Evolutionary conservation across 2,888 invertebrate genomes (phyloP).

Genomic region (Zele albiditarsus): DNA sequence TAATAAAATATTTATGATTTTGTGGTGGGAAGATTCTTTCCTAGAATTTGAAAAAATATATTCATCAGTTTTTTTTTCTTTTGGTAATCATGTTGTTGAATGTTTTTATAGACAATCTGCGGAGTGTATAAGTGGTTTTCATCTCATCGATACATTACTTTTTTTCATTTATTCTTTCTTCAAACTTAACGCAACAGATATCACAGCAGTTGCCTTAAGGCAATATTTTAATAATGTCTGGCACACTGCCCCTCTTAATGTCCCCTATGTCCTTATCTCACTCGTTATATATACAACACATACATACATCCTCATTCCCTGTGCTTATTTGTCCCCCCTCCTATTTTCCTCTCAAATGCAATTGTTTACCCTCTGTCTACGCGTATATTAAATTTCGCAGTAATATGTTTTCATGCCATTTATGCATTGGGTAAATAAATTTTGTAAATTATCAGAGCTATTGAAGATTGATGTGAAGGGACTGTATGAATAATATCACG

Average conservation of each 20-base stretch:
- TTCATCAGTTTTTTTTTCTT: too few relatives aligned
- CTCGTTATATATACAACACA: constrained; percentile 18
- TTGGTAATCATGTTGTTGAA: too few relatives aligned
- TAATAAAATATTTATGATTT: too few relatives aligned
- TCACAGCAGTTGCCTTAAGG: background rate
- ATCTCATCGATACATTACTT: background rate
- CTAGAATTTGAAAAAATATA: too few relatives aligned
- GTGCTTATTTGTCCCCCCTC: constrained; percentile 8
- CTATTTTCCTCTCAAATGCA: constrained; percentile 2
- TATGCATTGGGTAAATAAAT: constrained; percentile 19
- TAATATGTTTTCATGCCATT: constrained; percentile 32
- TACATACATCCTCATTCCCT: background rate
- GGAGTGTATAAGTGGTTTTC: background rate
- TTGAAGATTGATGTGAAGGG: background rate
- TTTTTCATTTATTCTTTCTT: background rate
- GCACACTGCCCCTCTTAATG: constrained; percentile 70
- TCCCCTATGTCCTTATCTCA: constrained; percentile 55
- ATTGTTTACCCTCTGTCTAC: constrained; percentile 21
- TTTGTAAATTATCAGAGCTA: constrained; percentile 19
- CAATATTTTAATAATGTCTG: constrained; percentile 68
- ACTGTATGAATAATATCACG: background rate
- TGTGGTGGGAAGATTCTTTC: too few relatives aligned
- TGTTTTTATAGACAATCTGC: too few relatives aligned
- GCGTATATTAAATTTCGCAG: constrained; percentile 30
- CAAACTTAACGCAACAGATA: constrained; percentile 22